Evolutionary conservation across 2,113 vertebrate species (phyloP).

Genomic region (Petroica traversi): DNA sequence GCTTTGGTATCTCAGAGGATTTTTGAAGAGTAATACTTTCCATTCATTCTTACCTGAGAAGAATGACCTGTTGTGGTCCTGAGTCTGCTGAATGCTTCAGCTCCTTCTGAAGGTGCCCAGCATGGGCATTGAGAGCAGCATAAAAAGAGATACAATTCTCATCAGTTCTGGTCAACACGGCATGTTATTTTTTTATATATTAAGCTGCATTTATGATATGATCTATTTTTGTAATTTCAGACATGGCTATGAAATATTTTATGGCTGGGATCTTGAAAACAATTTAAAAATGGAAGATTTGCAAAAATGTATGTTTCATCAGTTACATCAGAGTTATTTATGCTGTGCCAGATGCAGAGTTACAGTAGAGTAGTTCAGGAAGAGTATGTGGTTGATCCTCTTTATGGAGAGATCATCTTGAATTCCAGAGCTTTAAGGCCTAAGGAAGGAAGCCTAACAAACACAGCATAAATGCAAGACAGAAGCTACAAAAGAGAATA

Average conservation of each 20-base stretch:
- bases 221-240: not conserved
- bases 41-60: not conserved
- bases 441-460: not conserved
- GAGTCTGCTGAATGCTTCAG: not conserved
- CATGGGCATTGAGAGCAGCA: rapidly evolving
- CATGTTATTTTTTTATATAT: not conserved
- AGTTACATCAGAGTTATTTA: not conserved
- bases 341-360: not conserved
- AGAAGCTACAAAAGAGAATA: not conserved
- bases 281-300: not conserved
- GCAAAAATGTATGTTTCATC: not conserved
- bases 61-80: not conserved
- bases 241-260: not conserved
- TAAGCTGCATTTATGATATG: rapidly evolving
- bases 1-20: rapidly evolving
- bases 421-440: not conserved
- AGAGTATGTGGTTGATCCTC: not conserved
- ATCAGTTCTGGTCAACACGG: not conserved
- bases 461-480: not conserved
- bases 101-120: not conserved
- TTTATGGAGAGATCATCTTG: not conserved
- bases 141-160: not conserved
- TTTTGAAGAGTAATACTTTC: not conserved
- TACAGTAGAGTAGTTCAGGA: not conserved
- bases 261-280: not conserved